Base-by-base conservation (phyloP, 2,888 invertebrate genomes). In the Lycia hirtaria region DNA sequence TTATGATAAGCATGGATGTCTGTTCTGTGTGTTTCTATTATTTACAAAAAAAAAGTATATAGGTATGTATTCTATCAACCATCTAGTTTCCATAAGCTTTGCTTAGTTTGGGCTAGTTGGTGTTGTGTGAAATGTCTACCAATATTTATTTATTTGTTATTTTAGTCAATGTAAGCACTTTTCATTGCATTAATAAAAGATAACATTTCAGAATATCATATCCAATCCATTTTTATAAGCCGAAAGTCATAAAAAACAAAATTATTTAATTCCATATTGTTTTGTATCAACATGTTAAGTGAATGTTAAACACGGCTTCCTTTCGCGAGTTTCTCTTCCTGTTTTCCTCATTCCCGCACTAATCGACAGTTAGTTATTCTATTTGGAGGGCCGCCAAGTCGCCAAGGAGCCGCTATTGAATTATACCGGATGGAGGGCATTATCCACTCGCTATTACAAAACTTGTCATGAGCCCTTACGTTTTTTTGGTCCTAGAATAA, bases 291-390 rank as follows among this genome's bases (percentile, higher is more conserved):
- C 38, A 56, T 63, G 62, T 58, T 54, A 58, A 58, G 57, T 53
- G 48, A 58, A 58, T 52, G 51, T 51, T 43, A 45, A 55, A 49
- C 41, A 38, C 49, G 22, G 50, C 67, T 69, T 58, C 52, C 57
- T 33, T 22, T 43, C 17, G 24, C 41, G 48, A 52, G 26, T 56
- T 56, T 56, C 47, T 47, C 41, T 19, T 20, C 28, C 52, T 54
- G 40, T 62, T 65, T 72, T 69, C 66, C 69, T 71, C 73, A 73
- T 74, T 76, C 76, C 76, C 74, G 72, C 73, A 58, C 76, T 83
- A 84, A 85, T 84, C 80, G 79, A 73, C 76, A 85, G 81, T 85
- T 83, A 80, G 83, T 83, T 82, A 85, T 85, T 83, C 84, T 83
- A 84, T 85, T 83, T 85, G 85, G 85, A 78, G 67, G 65, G 66